Evolutionary conservation across 2,888 invertebrate species (phyloP), one percentile per base, ranked within the genome.

Genomic region (Microplitis manilae): DNA sequence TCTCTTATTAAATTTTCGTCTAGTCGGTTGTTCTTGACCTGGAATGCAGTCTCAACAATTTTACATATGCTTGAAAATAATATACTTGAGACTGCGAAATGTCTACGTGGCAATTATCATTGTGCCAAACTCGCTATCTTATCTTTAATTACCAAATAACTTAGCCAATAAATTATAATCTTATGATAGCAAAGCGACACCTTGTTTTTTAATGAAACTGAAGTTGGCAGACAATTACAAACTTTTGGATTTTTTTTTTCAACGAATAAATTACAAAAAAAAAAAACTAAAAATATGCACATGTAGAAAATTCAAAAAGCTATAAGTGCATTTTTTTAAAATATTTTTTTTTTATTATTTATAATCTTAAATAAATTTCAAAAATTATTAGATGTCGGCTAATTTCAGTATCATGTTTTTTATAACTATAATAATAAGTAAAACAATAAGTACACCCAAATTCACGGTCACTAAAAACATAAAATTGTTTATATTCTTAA

Each of bases 1-100:
- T 39, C 38, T 38, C 39, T 39, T 2, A 30, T 15, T 71, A 6
- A 30, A 50, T 59, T 59, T 60, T 60, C 60, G 20, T 71, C 61
- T 8, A 41, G 7, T 68, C 40, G 30, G 41, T 65, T 73, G 73
- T 73, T 73, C 73, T 73, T 73, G 73, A 73, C 73, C 73, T 73
- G 73, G 67, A 73, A 73, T 73, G 41, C 67, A 67, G 64, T 39
- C 64, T 73, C 65, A 73, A 65, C 73, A 41, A 73, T 70, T 59
- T 70, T 70, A 59, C 15, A 50, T 59, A 15, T 59, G 30, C n/a
- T 30, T 71, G 38, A 61, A 71, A 71, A 71, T 61, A 38, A 71
- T 71, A 61, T 61, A 30, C 30, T 62, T 61, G 38, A 65, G 20
- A 20, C 65, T 38, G 65, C 13, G 30, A 65, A 30, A 65, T 38